Conservation (phyloP, 2,888 invertebrate species). For the Arge pagana region DNA sequence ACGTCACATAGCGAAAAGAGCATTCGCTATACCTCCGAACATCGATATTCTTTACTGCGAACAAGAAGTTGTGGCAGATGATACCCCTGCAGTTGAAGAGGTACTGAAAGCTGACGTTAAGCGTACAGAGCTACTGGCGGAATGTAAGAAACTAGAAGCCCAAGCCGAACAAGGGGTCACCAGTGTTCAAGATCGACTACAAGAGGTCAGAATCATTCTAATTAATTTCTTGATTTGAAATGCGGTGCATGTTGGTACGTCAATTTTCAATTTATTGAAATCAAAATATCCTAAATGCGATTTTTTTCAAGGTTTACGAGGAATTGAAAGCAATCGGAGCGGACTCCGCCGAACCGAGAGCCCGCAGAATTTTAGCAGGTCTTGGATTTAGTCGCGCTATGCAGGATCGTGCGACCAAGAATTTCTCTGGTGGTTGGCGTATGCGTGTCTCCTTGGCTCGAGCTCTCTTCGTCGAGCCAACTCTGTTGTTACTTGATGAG, state of each 20-base stretch:
- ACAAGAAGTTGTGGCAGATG: constrained; percentile 96
- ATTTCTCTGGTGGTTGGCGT: constrained; percentile 95
- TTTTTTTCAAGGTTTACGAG: constrained; percentile 74
- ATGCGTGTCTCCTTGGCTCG: constrained; percentile 98
- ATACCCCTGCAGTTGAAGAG: constrained; percentile 89
- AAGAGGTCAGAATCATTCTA: constrained; percentile 66
- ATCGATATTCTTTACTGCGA: constrained; percentile 97
- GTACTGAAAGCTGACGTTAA: constrained; percentile 93
- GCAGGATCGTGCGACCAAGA: constrained; percentile 89
- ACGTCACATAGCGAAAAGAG: constrained; percentile 87
- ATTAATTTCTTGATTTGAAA: neutral
- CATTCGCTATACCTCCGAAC: constrained; percentile 92
- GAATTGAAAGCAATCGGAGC: constrained; percentile 96
- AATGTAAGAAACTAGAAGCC: constrained; percentile 81
- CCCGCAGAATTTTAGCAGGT: constrained; percentile 95
- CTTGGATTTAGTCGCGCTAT: constrained; percentile 88
- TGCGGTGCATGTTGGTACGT: too few species aligned
- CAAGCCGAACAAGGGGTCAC: constrained; percentile 75
- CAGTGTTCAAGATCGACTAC: constrained; percentile 76
- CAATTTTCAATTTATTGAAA: constrained; percentile 3
- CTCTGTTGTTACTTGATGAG: constrained; percentile 95
- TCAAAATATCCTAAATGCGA: constrained; percentile 31
- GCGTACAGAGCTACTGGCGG: constrained; percentile 78
- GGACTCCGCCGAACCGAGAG: constrained; percentile 96
- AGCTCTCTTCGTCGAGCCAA: constrained; percentile 96